Base-by-base conservation (phyloP, 2,113 vertebrate species). In the Sebastes fasciatus region DNA sequence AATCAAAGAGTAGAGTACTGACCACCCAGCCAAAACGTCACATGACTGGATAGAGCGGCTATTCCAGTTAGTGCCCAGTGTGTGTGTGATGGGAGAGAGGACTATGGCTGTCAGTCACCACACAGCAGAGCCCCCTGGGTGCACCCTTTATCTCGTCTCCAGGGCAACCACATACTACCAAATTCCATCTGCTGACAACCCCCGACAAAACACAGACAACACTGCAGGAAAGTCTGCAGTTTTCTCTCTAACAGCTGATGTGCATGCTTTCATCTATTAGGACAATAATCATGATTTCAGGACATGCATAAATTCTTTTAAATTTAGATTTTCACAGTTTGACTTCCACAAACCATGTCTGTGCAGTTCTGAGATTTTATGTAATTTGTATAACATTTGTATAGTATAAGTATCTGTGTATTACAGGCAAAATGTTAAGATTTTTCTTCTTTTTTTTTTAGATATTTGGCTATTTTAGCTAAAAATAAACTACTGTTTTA, bases 61-160 rank as follows among this genome's bases (percentile, higher is more conserved):
- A n/a, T 19, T 63, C 49, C 65, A 58, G 79, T 89, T 76, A 81
- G 78, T 67, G 74, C 14, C 77, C 62, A 60, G 80, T 12, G 40
- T 88, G 75, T 23, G 55, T 34, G 80, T 21, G 55, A 11, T 78
- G 77, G 1, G 66, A 79, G 49, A 82, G 63, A 82, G 55, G 49
- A 80, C 83, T 52, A 62, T 63, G 70, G 52, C 78, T 92, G 91
- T 90, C 91, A 92, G 80, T 91, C 87, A 83, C 8, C 63, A 51
- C 23, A 51, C 57, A 73, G 81, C 82, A 84, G n/a, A 84, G 48
- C 74, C 85, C 82, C 83, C 43, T 21, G 77, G 90, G 87, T 83
- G 88, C 64, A 74, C 40, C 79, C 77, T 93, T 89, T 89, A 86
- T 88, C 89, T 92, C 57, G 78, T 94, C 86, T 91, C 92, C 92